Base-by-base conservation (phyloP, 2,888 invertebrate genomes). In the Tiliacea citrago region DNA sequence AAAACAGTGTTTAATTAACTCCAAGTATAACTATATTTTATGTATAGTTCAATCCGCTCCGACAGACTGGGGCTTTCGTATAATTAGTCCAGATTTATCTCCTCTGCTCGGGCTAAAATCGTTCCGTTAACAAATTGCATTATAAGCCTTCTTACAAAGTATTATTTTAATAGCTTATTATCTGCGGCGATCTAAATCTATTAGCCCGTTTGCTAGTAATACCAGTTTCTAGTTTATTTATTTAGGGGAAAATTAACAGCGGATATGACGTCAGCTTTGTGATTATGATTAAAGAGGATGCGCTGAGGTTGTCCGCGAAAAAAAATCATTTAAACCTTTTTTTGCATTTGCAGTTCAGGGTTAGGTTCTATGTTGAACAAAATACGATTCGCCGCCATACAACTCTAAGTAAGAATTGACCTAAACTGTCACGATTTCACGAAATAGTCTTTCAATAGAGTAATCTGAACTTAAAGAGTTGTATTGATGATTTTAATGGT, bases 51-150 rank as follows among this genome's bases (percentile, higher is more conserved):
- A 74, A 83, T 75, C 80, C 81, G 24, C 80, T 57, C 80, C 63
- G 80, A 83, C 81, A 75, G 81, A 68, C 80, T 83, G 62, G 67
- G 55, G 84, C 60, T 83, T 67, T 79, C 4, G 69, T 75, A 61
- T 83, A 81, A 81, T 81, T 83, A 81, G 80, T 65, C 47, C 70
- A 60, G 84, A 81, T 81, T 81, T 81, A 81, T 81, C 75, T 79
- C 35, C 75, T 57, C 51, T 68, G 63, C 80, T 68, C 60, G 63
- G 51, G 51, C 67, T 83, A 47, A 79, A 83, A 83, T 75, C 65
- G 70, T 83, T 81, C 68, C 84, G 75, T 81, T 81, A 81, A 81
- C 68, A 79, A 81, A 81, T 81, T 81, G 84, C 84, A 75, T 75
- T 68, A 68, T 71, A 81, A 81, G 74, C 81, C 75, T 39, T 79